These are phyloP conservation scores for Magallana gigas DNA, from an alignment of 1,140 invertebrate species.

Conservation along the genomic window DNA sequence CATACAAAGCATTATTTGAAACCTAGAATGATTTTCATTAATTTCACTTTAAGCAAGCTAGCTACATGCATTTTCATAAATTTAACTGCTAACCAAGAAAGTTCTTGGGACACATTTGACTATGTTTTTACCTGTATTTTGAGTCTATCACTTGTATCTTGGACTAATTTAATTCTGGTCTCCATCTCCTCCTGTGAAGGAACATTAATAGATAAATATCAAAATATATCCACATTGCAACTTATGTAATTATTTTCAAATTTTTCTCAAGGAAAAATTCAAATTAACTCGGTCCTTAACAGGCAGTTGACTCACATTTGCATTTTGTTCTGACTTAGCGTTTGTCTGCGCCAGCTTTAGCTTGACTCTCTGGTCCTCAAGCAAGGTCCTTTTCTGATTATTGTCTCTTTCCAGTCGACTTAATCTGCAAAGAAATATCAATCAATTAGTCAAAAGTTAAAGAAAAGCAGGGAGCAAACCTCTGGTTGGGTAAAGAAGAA, in stretches of 20 bases:
- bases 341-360: slow-evolving; percentile 72
- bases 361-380: slow-evolving; percentile 75
- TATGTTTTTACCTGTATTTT: slow-evolving; percentile 69
- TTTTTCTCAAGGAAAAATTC: neutral
- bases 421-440: slow-evolving; percentile 64
- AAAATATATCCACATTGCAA: too few species aligned
- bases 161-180: slow-evolving; percentile 70
- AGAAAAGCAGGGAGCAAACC: neutral
- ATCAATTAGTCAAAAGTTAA: neutral
- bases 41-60: neutral
- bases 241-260: neutral
- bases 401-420: slow-evolving; percentile 75
- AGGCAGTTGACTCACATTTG: slow-evolving; percentile 37
- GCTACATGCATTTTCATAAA: too few species aligned
- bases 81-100: too few species aligned
- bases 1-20: neutral
- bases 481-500: neutral
- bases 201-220: neutral
- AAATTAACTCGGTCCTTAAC: neutral
- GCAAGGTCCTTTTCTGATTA: slow-evolving; percentile 74
- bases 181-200: slow-evolving; percentile 72
- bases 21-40: neutral
- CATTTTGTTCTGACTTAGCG: slow-evolving; percentile 71
- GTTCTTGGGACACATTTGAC: neutral
- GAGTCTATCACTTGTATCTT: slow-evolving; percentile 70